Evolutionary conservation across 2,888 invertebrate species (phyloP), one percentile per base, ranked within the genome.

Genomic region (Monoplex corrugatus): DNA sequence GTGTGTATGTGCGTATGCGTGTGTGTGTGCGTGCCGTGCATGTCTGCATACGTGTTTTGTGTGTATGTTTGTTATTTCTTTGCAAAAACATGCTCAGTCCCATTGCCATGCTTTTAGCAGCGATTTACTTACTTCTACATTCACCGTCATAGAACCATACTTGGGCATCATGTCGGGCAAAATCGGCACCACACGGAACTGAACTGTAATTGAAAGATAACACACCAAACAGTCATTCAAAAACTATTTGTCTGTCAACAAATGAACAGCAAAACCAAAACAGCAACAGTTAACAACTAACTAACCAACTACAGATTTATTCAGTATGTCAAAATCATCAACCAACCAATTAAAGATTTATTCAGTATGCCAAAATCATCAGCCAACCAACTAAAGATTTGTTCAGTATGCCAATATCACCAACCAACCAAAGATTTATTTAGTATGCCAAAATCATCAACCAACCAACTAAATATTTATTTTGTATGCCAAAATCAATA

Each of bases 151-250:
- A 35, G 98, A 98, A 95, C 98, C 98, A 92, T 98, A 98, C 95
- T 98, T 98, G 0, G 99, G 98, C 96, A 98, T 98, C 92, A 99
- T 96, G 95, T 98, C 98, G 0, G 98, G 98, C 94, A 98, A 98
- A 94, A 99, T 98, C 0, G 99, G 99, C 92, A 99, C 98, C 13
- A 98, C 97, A 75, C 99, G 97, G 96, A 99, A 98, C 89, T 97
- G 97, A 0, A 99, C 98, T 97, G 97, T n/a, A n/a, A n/a, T n/a
- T n/a, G n/a, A n/a, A n/a, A n/a, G n/a, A n/a, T n/a, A n/a, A n/a
- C n/a, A n/a, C n/a, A n/a, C n/a, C n/a, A n/a, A n/a, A n/a, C n/a
- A n/a, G n/a, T n/a, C n/a, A n/a, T n/a, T n/a, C n/a, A n/a, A n/a
- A n/a, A n/a, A n/a, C n/a, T n/a, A n/a, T n/a, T n/a, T n/a, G n/a